Evolutionary conservation across 2,113 vertebrate species (phyloP), one percentile per base, ranked within the genome.

Genomic region (Paratilapia polleni): DNA sequence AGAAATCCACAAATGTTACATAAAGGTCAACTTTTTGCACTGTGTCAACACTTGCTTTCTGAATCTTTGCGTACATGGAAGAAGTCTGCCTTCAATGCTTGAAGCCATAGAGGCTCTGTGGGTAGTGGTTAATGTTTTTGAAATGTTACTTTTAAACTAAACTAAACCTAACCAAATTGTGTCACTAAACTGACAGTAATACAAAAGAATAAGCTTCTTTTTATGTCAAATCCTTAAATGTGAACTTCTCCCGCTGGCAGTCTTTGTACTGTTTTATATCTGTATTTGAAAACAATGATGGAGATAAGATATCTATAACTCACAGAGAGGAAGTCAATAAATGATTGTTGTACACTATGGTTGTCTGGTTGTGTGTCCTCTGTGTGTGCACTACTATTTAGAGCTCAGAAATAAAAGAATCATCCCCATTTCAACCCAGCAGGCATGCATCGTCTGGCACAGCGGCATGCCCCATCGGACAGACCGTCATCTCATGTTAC

Each of bases 401-500:
- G 24, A 64, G 43, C 79, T 68, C 14, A 52, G 20, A 75, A 74
- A 75, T 70, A 19, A 86, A 86, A 47, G 56, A 64, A 56, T 52
- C 56, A 14, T 36, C 68, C 52, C 36, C 34, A 20, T 26, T 54
- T 52, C 12, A 0, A 31, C 64, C 8, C 86, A 1, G 86, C 82
- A 87, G 84, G 78, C 70, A 24, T 56, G n/a, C 68, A 49, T 47
- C 22, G 10, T 81, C 78, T 81, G 77, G 20, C 77, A 28, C 57
- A 31, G 70, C 83, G 22, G 13, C 77, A 41, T 61, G 68, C 64
- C 75, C 75, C 15, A 20, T 24, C 7, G 38, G 81, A 77, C 79
- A 56, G 13, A 81, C 77, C 24, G 10, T 75, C 91, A 22, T 90
- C 89, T 92, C 91, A 81, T 22, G 78, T 91, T 93, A 84, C 91